A percentile compares a stretch with the other conserved stretches of the same genome.
These are phyloP conservation scores for Drosophila lowei DNA, from an alignment of 1,140 invertebrate genomes.

Conservation along the genomic window DNA sequence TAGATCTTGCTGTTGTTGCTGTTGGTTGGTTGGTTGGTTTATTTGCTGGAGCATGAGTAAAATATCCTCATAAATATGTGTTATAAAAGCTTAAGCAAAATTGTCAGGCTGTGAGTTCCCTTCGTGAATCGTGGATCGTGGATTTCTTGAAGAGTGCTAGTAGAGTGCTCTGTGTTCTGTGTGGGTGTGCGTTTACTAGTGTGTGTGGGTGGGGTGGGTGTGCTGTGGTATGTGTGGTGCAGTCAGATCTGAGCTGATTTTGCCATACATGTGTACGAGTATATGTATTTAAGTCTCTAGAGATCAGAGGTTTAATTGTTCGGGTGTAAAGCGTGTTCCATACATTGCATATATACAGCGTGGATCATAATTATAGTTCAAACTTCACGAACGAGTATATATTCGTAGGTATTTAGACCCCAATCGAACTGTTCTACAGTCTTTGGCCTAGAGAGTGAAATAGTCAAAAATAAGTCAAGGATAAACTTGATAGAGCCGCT, in stretches of 20 bases:
- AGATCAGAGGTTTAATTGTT: constrained; percentile 33
- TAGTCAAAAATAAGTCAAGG: constrained; percentile 23
- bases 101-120: constrained; percentile 50
- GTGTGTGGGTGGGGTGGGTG: constrained; percentile 13
- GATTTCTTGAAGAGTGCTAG: constrained; percentile 1
- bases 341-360: constrained; percentile 24
- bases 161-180: constrained; percentile 22
- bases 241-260: constrained; percentile 65
- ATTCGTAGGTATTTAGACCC: constrained; percentile 22
- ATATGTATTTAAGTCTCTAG: constrained; percentile 13
- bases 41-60: constrained; percentile 78
- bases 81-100: constrained; percentile 28
- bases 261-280: constrained; percentile 18
- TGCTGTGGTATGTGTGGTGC: constrained; percentile 29
- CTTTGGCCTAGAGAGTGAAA: constrained; percentile 54
- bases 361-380: background rate
- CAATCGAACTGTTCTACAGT: constrained; percentile 33
- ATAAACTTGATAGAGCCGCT: constrained; percentile 36
- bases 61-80: constrained; percentile 13
- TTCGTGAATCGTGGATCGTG: constrained; percentile 10
- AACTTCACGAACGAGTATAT: background rate
- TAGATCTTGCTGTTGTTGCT: constrained; percentile 44
- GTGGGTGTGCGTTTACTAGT: constrained; percentile 26
- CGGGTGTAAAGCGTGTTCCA: background rate
- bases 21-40: constrained; percentile 59